Base-by-base conservation (phyloP, 1,140 invertebrate species). In the Riptortus pedestris region DNA sequence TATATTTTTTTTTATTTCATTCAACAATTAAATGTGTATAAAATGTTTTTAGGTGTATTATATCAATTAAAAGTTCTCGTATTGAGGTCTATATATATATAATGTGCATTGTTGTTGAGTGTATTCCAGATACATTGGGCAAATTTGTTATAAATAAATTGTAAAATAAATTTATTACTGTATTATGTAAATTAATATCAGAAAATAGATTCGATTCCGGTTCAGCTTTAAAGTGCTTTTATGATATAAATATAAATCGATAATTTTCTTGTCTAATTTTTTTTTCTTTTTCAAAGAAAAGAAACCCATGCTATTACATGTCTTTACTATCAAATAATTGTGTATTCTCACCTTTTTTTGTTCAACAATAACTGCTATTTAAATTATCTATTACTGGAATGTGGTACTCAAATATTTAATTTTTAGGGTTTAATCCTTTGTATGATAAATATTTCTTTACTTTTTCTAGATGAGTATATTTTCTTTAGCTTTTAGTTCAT, bases 1-100 rank as follows among this genome's bases (percentile, higher is more conserved):
- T 38, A 60, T 60, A 33, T 60, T 45, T 29, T 65, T 61, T 61
- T 55, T 24, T 31, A 48, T 65, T 55, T 33, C 33, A 55, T 48
- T 38, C 27, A 61, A 45, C 20, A 33, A 27, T 22, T 65, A 60
- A 47, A 60, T 48, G 31, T 60, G 47, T 64, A 47, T 61, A 57
- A 22, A 61, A 64, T 60, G 60, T 47, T 62, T 65, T 38, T 66
- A 62, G 61, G 61, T 66, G 65, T 63, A 66, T 62, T 62, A 60
- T 66, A 52, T 45, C 27, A 24, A 60, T 43, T 43, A 26, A 12
- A 28, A 45, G 16, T 60, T 60, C 31, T 43, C 20, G 18, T 45
- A 43, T 60, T 24, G 55, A 29, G n/a, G 29, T 18, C 24, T 24
- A 60, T 38, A 26, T 52, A 20, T 55, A 31, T 31, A 31, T 63